Conservation (phyloP, 2,888 invertebrate genomes). For the Macrophya alboannulata region DNA sequence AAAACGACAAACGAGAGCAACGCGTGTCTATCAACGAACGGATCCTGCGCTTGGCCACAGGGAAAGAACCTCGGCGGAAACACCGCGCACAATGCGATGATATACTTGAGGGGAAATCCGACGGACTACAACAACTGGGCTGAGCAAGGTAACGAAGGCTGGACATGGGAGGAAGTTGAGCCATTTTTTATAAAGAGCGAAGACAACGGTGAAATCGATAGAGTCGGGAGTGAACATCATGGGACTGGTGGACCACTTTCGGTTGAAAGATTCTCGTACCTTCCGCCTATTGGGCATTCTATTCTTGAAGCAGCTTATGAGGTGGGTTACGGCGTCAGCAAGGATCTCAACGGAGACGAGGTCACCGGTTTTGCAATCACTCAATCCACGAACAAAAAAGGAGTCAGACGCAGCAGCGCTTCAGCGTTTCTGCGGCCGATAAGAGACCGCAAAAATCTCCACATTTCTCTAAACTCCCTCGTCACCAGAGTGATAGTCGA, state of each 20-base stretch:
- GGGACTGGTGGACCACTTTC: constrained; percentile 84
- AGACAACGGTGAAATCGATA: too few relatives aligned
- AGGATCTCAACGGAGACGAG: constrained; percentile 80
- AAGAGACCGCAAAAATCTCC: constrained; percentile 83
- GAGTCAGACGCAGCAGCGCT: constrained; percentile 84
- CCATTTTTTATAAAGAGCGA: constrained; percentile 75
- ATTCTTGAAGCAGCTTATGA: constrained; percentile 84
- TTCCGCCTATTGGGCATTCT: constrained; percentile 85
- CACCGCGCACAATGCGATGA: constrained; percentile 91
- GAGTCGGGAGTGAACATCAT: constrained; percentile 79
- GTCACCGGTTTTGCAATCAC: constrained; percentile 84
- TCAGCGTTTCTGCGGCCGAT: constrained; percentile 84
- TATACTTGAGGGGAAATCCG: constrained; percentile 90
- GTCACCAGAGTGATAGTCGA: constrained; percentile 83
- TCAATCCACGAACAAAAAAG: constrained; percentile 84
- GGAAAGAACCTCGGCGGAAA: constrained; percentile 89
- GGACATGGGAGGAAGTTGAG: constrained; percentile 86
- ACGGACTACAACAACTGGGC: constrained; percentile 91
- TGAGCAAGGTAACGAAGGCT: constrained; percentile 86
- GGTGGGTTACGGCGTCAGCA: constrained; percentile 83
- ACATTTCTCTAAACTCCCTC: constrained; percentile 84
- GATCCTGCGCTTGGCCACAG: constrained; percentile 85
- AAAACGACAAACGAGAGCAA: constrained; percentile 84
- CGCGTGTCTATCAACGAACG: constrained; percentile 81
- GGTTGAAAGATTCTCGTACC: constrained; percentile 85